Evolutionary conservation across 2,113 vertebrate genomes (phyloP), one percentile per base, ranked within the genome.

Genomic region (Macrotis lagotis): DNA sequence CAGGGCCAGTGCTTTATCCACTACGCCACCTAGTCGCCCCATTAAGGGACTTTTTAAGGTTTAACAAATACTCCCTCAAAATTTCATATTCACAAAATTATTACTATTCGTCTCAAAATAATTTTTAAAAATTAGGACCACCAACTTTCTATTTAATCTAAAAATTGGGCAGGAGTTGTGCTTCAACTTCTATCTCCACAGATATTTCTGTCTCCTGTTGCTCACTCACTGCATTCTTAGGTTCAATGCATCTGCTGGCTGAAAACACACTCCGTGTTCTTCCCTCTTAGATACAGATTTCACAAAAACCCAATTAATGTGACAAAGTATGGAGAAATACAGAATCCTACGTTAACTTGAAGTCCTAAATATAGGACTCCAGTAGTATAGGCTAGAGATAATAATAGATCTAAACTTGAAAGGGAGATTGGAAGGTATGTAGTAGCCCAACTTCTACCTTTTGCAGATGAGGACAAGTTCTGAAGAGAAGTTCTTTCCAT

Each of bases 111-210:
- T 95, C 44, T 22, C 51, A 0, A 66, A 91, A 88, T 24, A 94
- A 89, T 0, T 48, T 97, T 90, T 89, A 93, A 88, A 95, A 66
- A 90, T 10, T 53, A 91, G 48, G 59, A 53, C 83, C 90, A 91
- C 83, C 48, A 92, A 53, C 47, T 91, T 48, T 47, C 50, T 94
- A 66, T 55, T 49, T 14, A 44, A 93, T 22, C n/a, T 24, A 83
- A 83, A 59, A 83, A 83, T 22, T 22, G 66, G 4, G n/a, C 19
- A 74, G 2, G 5, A 44, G n/a, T 24, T 22, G 19, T 83, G n/a
- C 22, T 25, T 74, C 51, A 47, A 51, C 90, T 66, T 89, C 50
- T 93, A 59, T 90, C 48, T 74, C 91, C 55, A 48, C 48, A 19
- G 37, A 90, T 51, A 91, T 88, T 92, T 6, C 91, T 83, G 74